Conservation (phyloP, 1,140 invertebrate species). For the Halictus rubicundus region DNA sequence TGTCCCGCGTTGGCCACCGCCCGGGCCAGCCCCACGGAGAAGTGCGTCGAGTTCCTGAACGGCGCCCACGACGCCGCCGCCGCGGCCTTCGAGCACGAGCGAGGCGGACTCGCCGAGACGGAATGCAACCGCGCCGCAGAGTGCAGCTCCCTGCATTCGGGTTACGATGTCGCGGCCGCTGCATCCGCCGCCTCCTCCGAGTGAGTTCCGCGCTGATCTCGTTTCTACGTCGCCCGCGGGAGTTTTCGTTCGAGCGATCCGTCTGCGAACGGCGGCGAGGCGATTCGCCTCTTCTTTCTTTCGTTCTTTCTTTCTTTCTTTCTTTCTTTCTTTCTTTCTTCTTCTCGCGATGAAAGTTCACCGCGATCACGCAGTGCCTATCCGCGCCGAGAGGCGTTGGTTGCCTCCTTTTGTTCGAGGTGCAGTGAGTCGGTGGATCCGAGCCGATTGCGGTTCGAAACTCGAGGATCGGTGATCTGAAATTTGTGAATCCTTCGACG, state of each 20-base stretch:
- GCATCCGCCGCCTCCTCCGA: conserved; percentile 28
- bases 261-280: no score
- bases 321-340: no score
- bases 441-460: no score
- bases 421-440: no score
- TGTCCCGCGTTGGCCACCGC: conserved; percentile 66
- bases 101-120: conserved; percentile 36
- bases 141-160: conserved; percentile 57
- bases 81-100: conserved; percentile 52
- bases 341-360: background rate
- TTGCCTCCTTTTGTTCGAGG: no score
- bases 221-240: conserved; percentile 16
- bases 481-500: no score
- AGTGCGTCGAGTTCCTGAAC: conserved; percentile 77
- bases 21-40: conserved; percentile 76
- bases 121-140: conserved; percentile 50
- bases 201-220: conserved; percentile 48
- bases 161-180: conserved; percentile 52
- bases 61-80: conserved; percentile 64
- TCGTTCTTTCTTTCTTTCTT: no score
- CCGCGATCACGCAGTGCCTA: background rate
- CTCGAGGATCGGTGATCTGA: no score
- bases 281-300: background rate
- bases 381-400: no score
- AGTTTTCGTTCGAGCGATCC: background rate